Percentiles rank a stretch among this genome's conserved stretches.
Evolutionary conservation across 2,888 invertebrate species (phyloP).

Genomic region (Leucozona laternaria): DNA sequence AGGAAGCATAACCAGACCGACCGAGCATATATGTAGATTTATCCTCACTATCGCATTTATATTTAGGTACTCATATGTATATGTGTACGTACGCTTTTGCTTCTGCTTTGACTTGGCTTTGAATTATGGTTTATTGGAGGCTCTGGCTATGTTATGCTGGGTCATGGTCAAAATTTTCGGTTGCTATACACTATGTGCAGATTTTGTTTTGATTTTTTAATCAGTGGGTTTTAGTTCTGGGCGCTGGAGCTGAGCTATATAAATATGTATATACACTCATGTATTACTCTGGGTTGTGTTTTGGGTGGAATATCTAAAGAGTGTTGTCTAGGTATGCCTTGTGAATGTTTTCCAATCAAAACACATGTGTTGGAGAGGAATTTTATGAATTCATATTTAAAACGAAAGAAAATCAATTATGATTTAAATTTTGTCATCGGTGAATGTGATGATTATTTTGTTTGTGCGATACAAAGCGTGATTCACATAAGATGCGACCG

Average conservation of each 20-base stretch:
- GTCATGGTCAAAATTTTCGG: constrained; percentile 54
- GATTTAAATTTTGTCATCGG: background rate
- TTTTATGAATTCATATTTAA: background rate
- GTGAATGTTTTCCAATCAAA: background rate
- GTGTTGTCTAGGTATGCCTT: no score
- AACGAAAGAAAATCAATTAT: background rate
- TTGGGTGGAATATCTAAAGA: background rate
- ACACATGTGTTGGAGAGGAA: background rate
- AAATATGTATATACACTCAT: background rate
- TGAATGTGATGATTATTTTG: background rate
- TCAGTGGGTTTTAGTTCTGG: background rate
- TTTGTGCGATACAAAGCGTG: background rate
- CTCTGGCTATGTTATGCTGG: constrained; percentile 25
- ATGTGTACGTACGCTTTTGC: constrained; percentile 1
- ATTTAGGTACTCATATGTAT: background rate
- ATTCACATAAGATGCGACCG: background rate
- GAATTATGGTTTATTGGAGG: constrained; percentile 8
- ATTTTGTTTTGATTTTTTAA: constrained; percentile 21
- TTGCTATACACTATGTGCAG: background rate
- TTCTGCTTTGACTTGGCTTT: background rate
- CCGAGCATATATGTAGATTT: background rate
- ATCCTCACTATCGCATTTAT: background rate
- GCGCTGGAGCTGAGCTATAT: background rate
- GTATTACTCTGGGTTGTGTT: background rate
- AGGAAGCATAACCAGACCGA: constrained; percentile 18